These are phyloP conservation scores for Ypsolopha sequella DNA, from an alignment of 2,888 invertebrate genomes.

Conservation along the genomic window DNA sequence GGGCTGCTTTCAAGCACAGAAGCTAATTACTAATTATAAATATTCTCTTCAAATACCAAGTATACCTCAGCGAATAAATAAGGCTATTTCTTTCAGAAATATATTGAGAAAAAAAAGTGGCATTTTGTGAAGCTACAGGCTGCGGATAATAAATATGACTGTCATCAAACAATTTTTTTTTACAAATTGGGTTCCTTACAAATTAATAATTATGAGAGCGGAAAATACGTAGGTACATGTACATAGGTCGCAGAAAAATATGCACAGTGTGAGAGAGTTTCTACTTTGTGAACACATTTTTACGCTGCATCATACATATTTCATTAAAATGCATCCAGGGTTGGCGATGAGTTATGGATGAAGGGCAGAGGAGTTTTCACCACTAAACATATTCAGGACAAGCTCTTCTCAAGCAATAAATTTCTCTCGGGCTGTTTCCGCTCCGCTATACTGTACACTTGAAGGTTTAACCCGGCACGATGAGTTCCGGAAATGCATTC, in stretches of 20 bases:
- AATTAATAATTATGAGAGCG: too few species aligned
- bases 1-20: too few species aligned
- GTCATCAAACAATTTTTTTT: too few species aligned
- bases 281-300: slow-evolving; percentile 4
- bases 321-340: slow-evolving; percentile 19
- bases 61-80: too few species aligned
- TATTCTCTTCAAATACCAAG: too few species aligned
- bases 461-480: slow-evolving; percentile 24
- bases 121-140: too few species aligned
- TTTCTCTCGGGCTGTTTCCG: slow-evolving; percentile 29
- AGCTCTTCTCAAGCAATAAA: slow-evolving; percentile 31
- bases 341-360: slow-evolving; percentile 14
- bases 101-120: too few species aligned
- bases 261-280: slow-evolving; percentile 1
- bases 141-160: too few species aligned
- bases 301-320: slow-evolving; percentile 13
- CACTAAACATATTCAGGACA: slow-evolving; percentile 23
- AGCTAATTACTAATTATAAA: too few species aligned
- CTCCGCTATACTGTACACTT: slow-evolving; percentile 28
- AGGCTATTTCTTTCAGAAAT: too few species aligned
- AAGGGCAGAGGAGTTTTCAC: slow-evolving; percentile 10
- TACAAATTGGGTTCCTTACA: too few species aligned
- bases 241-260: background rate
- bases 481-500: slow-evolving; percentile 15
- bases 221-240: too few species aligned